Conservation (phyloP, 2,797 vertebrate species). For the Somateria mollissima region DNA sequence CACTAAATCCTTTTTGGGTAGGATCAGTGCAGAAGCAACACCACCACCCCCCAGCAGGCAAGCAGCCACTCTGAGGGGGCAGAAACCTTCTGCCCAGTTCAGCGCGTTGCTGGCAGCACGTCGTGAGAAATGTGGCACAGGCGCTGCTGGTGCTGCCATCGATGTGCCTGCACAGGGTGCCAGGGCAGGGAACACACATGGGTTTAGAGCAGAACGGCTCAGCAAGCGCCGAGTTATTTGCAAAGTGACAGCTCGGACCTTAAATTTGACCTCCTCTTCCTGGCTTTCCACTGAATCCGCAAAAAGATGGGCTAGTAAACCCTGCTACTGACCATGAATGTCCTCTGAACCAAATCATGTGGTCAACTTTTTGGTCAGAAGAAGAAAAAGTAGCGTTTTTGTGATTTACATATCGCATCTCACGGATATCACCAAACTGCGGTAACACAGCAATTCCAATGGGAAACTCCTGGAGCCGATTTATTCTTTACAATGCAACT, state of each 20-base stretch:
- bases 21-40: accelerated
- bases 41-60: background rate
- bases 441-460: background rate
- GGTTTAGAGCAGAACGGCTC: background rate
- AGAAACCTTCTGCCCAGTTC: background rate
- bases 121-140: accelerated
- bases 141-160: background rate
- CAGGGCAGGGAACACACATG: accelerated
- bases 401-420: background rate
- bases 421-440: background rate
- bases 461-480: background rate
- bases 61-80: background rate
- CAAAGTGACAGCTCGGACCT: accelerated
- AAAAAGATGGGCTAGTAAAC: background rate
- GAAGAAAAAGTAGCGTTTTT: background rate
- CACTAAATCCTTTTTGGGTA: background rate
- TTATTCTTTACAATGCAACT: background rate
- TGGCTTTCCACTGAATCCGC: background rate
- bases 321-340: background rate
- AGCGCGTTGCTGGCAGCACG: accelerated
- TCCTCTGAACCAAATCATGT: background rate
- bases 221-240: accelerated
- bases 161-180: accelerated
- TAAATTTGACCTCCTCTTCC: background rate
- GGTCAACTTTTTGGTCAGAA: background rate